Evolutionary conservation across 2,888 invertebrate genomes (phyloP), one percentile per base, ranked within the genome.

Genomic region (Tenthredo livida): DNA sequence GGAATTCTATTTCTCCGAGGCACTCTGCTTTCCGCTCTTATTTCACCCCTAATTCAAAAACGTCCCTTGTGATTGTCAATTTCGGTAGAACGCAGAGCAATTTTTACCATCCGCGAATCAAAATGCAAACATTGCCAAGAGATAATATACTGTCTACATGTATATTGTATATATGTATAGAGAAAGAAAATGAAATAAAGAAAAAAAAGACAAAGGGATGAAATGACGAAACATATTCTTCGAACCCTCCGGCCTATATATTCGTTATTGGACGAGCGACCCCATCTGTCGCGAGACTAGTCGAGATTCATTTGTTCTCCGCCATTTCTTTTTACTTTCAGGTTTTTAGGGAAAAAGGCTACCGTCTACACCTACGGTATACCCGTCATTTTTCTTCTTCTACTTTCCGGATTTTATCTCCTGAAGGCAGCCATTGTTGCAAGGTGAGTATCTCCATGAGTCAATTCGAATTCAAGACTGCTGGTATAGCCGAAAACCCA

Each of bases 361-460:
- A 92, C 94, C 37, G 87, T 94, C 61, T 94, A 95, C 88, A 93
- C 95, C 75, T 95, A 95, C 89, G 94, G 95, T 5, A 89, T 95
- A 37, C 95, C 96, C 17, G 92, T 94, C 61, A 91, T 93, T 67
- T 87, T 94, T 70, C 91, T 95, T 50, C 92, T 94, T 12, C 89
- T 94, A 67, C 90, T 93, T 85, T 94, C 94, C 47, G 92, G 94
- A 65, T 93, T 94, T 85, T 94, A 94, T 87, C 93, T 94, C 85
- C 88, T 94, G 65, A 94, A 95, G 88, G 95, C 95, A 47, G 95
- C 95, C 33, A 93, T 95, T 83, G 94, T 95, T 15, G 95, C 95
- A 17, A 92, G 92, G 92, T 92, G 89, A 84, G 86, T 78, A 67
- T 85, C 47, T 50, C 25, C 70, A 73, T 40, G 25, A 29, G 50